These are phyloP conservation scores for Frieseomelitta varia DNA, from an alignment of 1,140 invertebrate species.

Conservation along the genomic window DNA sequence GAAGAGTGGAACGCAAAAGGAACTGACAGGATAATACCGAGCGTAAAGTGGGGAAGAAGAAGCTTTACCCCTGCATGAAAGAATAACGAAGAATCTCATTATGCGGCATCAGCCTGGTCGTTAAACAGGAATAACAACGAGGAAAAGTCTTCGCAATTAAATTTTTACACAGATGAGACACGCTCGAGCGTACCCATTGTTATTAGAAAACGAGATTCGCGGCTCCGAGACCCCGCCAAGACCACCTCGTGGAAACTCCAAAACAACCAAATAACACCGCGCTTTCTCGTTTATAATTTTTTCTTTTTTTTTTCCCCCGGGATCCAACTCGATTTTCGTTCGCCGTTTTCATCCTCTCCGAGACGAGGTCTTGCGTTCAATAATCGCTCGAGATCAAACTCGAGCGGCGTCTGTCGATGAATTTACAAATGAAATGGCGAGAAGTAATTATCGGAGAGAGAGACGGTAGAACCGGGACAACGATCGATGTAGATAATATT, in stretches of 20 bases:
- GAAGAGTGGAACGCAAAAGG: neutral
- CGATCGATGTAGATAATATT: constrained; percentile 15
- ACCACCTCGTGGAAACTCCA: neutral
- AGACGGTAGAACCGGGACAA: fast-evolving
- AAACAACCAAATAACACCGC: neutral
- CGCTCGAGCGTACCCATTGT: constrained; percentile 1
- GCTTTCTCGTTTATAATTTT: neutral
- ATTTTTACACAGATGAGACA: constrained; percentile 53
- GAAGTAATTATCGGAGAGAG: neutral
- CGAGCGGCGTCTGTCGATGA: neutral
- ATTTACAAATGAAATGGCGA: neutral
- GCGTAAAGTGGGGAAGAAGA: neutral
- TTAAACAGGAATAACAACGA: constrained; percentile 54
- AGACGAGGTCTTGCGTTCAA: no score
- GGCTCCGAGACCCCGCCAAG: neutral
- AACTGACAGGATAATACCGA: constrained; percentile 23
- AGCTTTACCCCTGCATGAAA: constrained; percentile 20
- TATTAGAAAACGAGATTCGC: constrained; percentile 2
- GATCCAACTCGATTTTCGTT: neutral
- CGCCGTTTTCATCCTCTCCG: no score
- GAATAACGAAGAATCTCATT: constrained; percentile 38
- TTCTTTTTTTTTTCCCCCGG: neutral
- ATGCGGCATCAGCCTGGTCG: constrained; percentile 31
- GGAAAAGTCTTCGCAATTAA: constrained; percentile 61
- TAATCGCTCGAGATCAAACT: no score